phyloP scores from a whole-genome alignment of 2,888 invertebrate genomes.

The Dendrolimus pini region DNA sequence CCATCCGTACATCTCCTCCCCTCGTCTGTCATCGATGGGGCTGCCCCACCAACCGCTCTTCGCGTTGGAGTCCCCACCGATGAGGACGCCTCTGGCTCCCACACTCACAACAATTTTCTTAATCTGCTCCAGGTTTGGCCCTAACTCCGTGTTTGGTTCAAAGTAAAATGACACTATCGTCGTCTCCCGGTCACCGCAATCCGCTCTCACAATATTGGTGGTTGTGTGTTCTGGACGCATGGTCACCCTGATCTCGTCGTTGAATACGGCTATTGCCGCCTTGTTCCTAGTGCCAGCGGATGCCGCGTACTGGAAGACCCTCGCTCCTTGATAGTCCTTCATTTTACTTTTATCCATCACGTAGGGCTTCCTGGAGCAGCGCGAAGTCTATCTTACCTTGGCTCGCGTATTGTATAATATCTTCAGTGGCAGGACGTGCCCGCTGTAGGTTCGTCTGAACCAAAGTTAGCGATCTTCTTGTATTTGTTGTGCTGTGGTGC shows the following conservation, averaged over 20 bases:
- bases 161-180: slow-evolving; percentile 5
- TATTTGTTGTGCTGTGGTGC: not conserved
- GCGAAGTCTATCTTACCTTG: too few species aligned
- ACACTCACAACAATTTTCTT: not conserved
- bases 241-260: slow-evolving; percentile 1
- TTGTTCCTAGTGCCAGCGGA: not conserved
- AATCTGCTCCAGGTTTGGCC: not conserved
- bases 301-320: not conserved
- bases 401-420: slow-evolving; percentile 2
- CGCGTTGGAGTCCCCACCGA: too few species aligned
- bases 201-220: slow-evolving; percentile 2
- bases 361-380: not conserved
- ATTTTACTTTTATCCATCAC: not conserved
- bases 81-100: too few species aligned
- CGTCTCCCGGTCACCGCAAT: not conserved
- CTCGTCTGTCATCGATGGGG: slow-evolving; percentile 1
- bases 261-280: slow-evolving; percentile 8
- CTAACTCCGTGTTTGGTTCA: slow-evolving; percentile 1
- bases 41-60: too few species aligned
- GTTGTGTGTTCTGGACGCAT: slow-evolving; percentile 3
- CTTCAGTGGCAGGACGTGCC: slow-evolving; percentile 2
- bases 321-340: not conserved
- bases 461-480: not conserved
- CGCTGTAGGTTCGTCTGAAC: slow-evolving; percentile 6
- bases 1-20: slow-evolving; percentile 2